These are phyloP conservation scores for Cabera pusaria DNA, from an alignment of 2,888 invertebrate species.

Conservation along the genomic window DNA sequence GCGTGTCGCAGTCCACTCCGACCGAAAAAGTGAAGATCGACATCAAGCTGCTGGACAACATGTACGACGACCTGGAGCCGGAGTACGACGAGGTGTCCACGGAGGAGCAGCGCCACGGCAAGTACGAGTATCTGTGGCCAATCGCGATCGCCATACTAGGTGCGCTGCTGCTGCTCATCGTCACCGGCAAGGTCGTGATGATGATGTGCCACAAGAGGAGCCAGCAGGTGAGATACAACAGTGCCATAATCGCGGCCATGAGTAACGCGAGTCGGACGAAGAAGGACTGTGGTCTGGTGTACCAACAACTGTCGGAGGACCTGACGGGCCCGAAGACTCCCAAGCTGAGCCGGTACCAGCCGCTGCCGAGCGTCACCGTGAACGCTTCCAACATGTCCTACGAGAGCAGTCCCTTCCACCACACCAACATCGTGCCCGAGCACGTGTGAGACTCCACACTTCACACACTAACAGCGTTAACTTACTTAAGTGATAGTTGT, in stretches of 20 bases:
- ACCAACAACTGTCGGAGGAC: constrained; percentile 91
- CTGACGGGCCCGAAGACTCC: constrained; percentile 87
- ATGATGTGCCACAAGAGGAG: constrained; percentile 58
- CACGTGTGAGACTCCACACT: constrained; percentile 76
- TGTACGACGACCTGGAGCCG: constrained; percentile 54
- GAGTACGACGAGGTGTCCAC: constrained; percentile 58
- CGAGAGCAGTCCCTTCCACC: constrained; percentile 85
- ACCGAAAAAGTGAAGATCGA: constrained; percentile 54
- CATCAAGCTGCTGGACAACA: constrained; percentile 61
- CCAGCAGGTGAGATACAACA: constrained; percentile 73
- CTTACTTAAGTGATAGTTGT: constrained; percentile 73
- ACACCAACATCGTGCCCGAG: constrained; percentile 85
- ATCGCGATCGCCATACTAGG: constrained; percentile 83
- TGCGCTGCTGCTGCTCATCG: constrained; percentile 79
- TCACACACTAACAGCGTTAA: constrained; percentile 68
- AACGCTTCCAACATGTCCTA: constrained; percentile 80
- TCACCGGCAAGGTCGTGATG: constrained; percentile 78
- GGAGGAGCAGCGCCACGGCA: constrained; percentile 65
- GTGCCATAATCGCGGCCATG: constrained; percentile 81
- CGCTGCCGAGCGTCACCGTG: constrained; percentile 76
- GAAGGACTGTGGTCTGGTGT: constrained; percentile 89
- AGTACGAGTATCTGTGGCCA: constrained; percentile 82
- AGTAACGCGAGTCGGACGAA: constrained; percentile 81
- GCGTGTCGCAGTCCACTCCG: constrained; percentile 18
- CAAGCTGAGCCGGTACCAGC: constrained; percentile 86